Base-by-base conservation (phyloP, 2,113 vertebrate genomes). In the Progne subis region DNA sequence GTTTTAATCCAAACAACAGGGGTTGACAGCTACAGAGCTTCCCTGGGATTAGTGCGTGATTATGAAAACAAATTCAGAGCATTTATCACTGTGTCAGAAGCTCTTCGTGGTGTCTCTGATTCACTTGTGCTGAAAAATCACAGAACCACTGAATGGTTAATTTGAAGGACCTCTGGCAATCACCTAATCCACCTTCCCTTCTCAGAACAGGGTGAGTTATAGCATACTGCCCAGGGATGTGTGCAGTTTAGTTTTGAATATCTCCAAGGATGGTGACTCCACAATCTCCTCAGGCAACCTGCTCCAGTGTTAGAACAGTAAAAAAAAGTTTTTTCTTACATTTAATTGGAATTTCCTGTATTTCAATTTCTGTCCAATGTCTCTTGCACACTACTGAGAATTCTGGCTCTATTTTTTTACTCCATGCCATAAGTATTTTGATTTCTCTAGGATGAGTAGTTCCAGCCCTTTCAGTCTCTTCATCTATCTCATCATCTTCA, bases 241-340 rank as follows among this genome's bases (percentile, higher is more conserved):
- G 2, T 82, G 14, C 24, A 67, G 31, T 12, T 82, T 46, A 8
- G 14, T 79, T 82, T 34, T 71, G 16, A 72, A 8, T 76, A 52
- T 65, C 11, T n/a, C 11, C 61, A 76, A 75, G 14, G 12, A 26
- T 68, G 19, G 7, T 68, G 56, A 52, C 15, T 47, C n/a, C 31
- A 43, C 39, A 81, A 9, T 9, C 6, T 70, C 3, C 18, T 17
- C 20, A 70, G 32, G 8, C 6, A 80, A 37, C 18, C 14, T 2
- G 0, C 12, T 65, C 4, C 28, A 59, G 14, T 32, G 5, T 77
- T 57, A 63, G 23, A 91, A 70, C 5, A 39, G 7, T 11, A 60
- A 65, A 59, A 31, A 37, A 31, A 34, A 29, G 2, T 0, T 14
- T 55, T 55, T 65, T 28, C 9, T 56, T 32, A 20, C 1, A 1